These are phyloP conservation scores for Temnothorax ravouxi DNA, from an alignment of 2,888 invertebrate species.

Conservation along the genomic window DNA sequence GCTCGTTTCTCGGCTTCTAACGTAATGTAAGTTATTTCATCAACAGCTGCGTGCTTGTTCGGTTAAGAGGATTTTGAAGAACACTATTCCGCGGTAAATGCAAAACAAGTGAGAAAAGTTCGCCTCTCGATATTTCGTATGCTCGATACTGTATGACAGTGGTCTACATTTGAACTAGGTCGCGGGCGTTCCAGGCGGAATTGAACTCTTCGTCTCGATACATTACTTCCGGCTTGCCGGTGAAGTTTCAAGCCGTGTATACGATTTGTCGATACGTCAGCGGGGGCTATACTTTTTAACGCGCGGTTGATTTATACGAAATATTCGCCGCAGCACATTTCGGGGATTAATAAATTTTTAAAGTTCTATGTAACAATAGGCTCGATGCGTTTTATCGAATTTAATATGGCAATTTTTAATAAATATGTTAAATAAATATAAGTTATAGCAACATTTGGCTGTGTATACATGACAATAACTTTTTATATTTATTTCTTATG, in stretches of 20 bases:
- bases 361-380: background rate
- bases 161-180: slow-evolving; percentile 65
- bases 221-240: slow-evolving; percentile 51
- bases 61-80: slow-evolving; percentile 16
- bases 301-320: slow-evolving; percentile 30
- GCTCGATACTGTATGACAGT: slow-evolving; percentile 33
- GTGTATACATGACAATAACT: background rate
- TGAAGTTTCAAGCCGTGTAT: slow-evolving; percentile 64
- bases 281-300: slow-evolving; percentile 22
- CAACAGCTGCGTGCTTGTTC: slow-evolving; percentile 8
- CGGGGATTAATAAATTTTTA: slow-evolving; percentile 1
- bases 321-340: background rate
- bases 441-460: background rate
- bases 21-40: slow-evolving; percentile 32
- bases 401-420: background rate
- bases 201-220: slow-evolving; percentile 65
- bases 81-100: background rate
- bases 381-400: background rate
- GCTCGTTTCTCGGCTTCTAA: background rate
- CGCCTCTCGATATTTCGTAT: background rate
- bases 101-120: slow-evolving; percentile 7
- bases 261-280: slow-evolving; percentile 62
- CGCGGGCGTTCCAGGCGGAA: slow-evolving; percentile 59
- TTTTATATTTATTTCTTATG: slow-evolving; percentile 24
- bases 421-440: background rate